Evolutionary conservation across 2,888 invertebrate genomes (phyloP).

Genomic region (Philopedon plagiatum): DNA sequence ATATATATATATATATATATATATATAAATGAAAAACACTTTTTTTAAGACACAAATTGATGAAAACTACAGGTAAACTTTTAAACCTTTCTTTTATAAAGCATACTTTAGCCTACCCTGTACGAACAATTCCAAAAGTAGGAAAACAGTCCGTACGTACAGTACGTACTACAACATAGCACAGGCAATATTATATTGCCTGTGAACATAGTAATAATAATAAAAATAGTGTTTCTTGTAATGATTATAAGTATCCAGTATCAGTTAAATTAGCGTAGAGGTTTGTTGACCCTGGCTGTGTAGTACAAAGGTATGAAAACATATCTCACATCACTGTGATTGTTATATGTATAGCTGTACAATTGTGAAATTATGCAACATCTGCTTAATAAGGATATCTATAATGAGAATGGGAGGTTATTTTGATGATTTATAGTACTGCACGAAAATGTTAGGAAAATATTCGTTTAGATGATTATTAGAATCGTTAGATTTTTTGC

Average conservation of each 20-base stretch:
- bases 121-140: background rate
- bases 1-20: conserved; percentile 1
- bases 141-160: background rate
- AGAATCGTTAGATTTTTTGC: conserved; percentile 18
- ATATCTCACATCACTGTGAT: conserved; percentile 21
- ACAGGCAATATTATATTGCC: background rate
- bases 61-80: too few relatives aligned
- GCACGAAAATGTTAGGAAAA: conserved; percentile 16
- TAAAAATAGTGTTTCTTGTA: conserved; percentile 19
- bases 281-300: conserved; percentile 30
- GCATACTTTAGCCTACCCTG: too few relatives aligned
- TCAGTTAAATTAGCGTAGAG: conserved; percentile 19
- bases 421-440: conserved; percentile 28
- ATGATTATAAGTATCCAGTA: conserved; percentile 20
- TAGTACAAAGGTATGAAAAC: conserved; percentile 25
- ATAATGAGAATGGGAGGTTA: conserved; percentile 23
- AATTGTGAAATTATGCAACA: conserved; percentile 27
- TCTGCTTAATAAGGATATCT: conserved; percentile 25
- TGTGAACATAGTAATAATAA: background rate
- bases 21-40: too few relatives aligned
- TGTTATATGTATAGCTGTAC: conserved; percentile 17
- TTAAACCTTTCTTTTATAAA: too few relatives aligned
- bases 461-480: conserved; percentile 21
- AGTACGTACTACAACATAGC: background rate
- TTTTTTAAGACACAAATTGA: too few relatives aligned